phyloP scores from a whole-genome alignment of 2,888 invertebrate genomes.

The Biston stratarius region DNA sequence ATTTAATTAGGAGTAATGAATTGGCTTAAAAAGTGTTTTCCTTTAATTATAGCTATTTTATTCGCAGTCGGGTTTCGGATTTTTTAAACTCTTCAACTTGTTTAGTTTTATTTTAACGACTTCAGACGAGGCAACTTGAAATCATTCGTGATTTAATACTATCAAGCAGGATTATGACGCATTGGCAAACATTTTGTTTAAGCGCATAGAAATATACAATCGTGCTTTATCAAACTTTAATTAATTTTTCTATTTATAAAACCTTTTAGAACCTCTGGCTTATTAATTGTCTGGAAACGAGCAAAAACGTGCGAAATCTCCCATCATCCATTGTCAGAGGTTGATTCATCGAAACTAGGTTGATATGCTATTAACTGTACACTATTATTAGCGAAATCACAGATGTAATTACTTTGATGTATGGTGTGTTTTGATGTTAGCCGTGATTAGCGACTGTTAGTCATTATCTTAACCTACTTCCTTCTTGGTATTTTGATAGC shows the following conservation, averaged over 20 bases:
- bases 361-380: conserved; percentile 29
- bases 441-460: conserved; percentile 5
- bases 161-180: too few species aligned
- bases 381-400: conserved; percentile 33
- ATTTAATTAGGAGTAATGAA: too few species aligned
- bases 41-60: too few species aligned
- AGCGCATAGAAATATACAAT: too few species aligned
- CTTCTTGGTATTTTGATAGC: conserved; percentile 4
- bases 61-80: too few species aligned
- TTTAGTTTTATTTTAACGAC: too few species aligned
- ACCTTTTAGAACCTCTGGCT: conserved; percentile 14
- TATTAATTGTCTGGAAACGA: conserved; percentile 20
- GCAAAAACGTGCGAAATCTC: conserved; percentile 39
- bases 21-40: too few species aligned
- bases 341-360: conserved; percentile 28
- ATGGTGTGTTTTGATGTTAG: conserved; percentile 22
- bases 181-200: too few species aligned
- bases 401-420: conserved; percentile 31
- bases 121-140: too few species aligned
- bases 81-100: too few species aligned
- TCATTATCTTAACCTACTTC: conserved; percentile 13
- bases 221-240: not conserved
- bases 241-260: not conserved
- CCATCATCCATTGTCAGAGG: conserved; percentile 30
- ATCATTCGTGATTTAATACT: too few species aligned